phyloP scores from a whole-genome alignment of 2,888 invertebrate genomes.

The Unio pictorum region DNA sequence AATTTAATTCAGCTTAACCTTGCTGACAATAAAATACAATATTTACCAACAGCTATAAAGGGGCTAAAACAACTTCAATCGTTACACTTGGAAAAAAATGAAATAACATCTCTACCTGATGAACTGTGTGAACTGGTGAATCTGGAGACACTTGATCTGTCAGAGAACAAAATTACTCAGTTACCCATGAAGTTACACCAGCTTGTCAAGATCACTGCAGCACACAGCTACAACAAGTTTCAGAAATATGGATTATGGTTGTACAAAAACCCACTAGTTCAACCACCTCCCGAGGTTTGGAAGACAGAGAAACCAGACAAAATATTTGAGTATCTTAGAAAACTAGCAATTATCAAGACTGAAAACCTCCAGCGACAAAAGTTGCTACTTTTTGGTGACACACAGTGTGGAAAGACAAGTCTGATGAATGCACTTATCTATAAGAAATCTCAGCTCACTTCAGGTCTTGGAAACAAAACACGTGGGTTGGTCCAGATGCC shows the following conservation, averaged over 20 bases:
- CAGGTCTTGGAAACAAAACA: constrained; percentile 48
- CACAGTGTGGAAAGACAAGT: constrained; percentile 67
- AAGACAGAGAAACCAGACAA: constrained; percentile 62
- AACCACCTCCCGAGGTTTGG: constrained; percentile 69
- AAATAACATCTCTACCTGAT: constrained; percentile 58
- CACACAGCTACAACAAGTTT: constrained; percentile 65
- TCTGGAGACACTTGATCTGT: constrained; percentile 67
- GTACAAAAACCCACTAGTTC: constrained; percentile 67
- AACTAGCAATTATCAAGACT: constrained; percentile 61
- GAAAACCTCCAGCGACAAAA: constrained; percentile 68
- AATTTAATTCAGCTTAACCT: constrained; percentile 62
- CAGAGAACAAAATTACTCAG: constrained; percentile 58
- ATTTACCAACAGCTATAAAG: constrained; percentile 59
- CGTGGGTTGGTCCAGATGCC: constrained; percentile 39
- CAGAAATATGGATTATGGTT: constrained; percentile 68
- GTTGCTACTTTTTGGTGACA: constrained; percentile 62
- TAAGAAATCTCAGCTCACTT: constrained; percentile 55
- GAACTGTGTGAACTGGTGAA: constrained; percentile 62
- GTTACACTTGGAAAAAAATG: constrained; percentile 59
- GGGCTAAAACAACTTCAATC: constrained; percentile 57
- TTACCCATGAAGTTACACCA: constrained; percentile 65
- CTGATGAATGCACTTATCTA: constrained; percentile 56
- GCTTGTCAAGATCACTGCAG: constrained; percentile 56
- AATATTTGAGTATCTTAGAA: constrained; percentile 66
- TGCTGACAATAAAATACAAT: constrained; percentile 58